Base-by-base conservation (phyloP, 1,140 invertebrate genomes). In the Papilio glaucus region DNA sequence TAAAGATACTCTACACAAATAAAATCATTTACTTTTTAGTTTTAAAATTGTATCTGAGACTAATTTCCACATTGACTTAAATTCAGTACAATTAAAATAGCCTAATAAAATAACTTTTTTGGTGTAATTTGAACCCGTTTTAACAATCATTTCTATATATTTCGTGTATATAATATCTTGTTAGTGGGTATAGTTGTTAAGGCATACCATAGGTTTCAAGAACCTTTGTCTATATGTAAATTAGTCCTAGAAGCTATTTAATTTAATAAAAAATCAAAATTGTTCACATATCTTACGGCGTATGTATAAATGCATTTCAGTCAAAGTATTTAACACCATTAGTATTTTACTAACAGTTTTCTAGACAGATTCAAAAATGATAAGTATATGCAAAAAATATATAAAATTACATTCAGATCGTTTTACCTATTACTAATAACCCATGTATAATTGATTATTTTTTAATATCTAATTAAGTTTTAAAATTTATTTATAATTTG, bases 261-360 rank as follows among this genome's bases (percentile, higher is more conserved):
- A 18, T 24, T 45, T n/a, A n/a, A n/a, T n/a, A 49, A 42, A 26
- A 68, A 68, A 18, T 18, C 29, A 6, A 37, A n/a, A 62, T 38
- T 63, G 13, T 41, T 9, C 1, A 2, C 24, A 18, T 41, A 41
- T 67, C 24, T 33, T 38, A 62, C 8, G 7, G 38, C 13, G 13
- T 53, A 15, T 39, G 37, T 41, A 67, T 33, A 68, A 68, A 45
- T 67, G 39, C 39, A 12, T 45, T 29, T 45, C 39, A 67, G 39
- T 67, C 39, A 24, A 26, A 12, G 10, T 53, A 5, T 10, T n/a
- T 3, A 33, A 33, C 29, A 33, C 29, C 18, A 10, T 10, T 10
- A 49, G 15, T 2, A 7, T 7, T 45, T 15, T 49, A 21, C 21
- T 24, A 15, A 45, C 6, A 6, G 4, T 42, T 10, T 45, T 18